These are phyloP conservation scores for Scartelaos histophorus DNA, from an alignment of 2,113 vertebrate species.

Conservation along the genomic window DNA sequence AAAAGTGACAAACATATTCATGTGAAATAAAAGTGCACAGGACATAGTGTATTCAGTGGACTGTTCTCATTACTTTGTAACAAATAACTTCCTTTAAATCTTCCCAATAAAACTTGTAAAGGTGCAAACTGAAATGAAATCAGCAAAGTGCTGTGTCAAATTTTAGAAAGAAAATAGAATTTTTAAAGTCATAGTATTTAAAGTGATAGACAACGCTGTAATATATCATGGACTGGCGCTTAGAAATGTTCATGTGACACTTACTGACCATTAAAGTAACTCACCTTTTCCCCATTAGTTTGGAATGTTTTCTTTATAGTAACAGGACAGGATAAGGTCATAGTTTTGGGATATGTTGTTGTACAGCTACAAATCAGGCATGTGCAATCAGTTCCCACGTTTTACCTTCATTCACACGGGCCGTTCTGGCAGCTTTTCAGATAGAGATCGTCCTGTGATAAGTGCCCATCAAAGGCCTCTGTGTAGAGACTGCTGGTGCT, in stretches of 20 bases:
- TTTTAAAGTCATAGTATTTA: not conserved
- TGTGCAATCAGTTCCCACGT: conserved; percentile 4
- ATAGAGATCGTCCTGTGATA: conserved; percentile 86
- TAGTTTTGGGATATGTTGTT: conserved; percentile 55
- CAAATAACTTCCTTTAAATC: not conserved
- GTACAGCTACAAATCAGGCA: conserved; percentile 58
- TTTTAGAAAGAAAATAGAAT: not conserved
- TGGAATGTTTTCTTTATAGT: conserved; percentile 64
- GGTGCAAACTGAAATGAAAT: not conserved
- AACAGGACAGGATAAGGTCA: conserved; percentile 51
- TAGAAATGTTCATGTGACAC: not conserved
- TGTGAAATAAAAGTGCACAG: not conserved
- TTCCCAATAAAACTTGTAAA: not conserved
- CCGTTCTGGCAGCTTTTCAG: conserved; percentile 85
- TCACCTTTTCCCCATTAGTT: conserved; percentile 20
- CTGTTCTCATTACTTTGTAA: not conserved
- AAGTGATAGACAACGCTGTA: not conserved
- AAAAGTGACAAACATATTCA: not conserved
- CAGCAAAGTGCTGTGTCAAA: not conserved
- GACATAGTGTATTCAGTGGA: not conserved
- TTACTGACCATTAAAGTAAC: not conserved
- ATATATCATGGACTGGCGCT: not conserved
- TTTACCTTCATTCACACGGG: conserved; percentile 82
- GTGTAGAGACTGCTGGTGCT: conserved; percentile 87
- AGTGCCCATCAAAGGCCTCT: conserved; percentile 87